Conservation (phyloP, 2,797 vertebrate genomes). For the Aldrovandia affinis region DNA sequence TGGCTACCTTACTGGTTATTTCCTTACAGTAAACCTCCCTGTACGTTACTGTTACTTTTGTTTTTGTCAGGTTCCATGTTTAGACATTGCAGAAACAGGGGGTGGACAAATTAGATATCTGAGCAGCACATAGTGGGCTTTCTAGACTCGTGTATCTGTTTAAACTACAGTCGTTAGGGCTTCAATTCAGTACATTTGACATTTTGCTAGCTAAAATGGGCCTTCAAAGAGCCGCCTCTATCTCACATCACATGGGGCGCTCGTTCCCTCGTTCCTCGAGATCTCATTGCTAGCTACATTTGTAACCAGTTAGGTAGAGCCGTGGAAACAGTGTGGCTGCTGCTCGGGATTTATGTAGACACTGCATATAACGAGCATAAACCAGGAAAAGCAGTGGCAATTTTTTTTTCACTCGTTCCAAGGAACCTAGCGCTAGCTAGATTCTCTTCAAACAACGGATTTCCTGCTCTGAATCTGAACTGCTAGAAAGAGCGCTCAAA, state of each 20-base stretch:
- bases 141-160: neutral
- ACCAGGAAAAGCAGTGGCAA: neutral
- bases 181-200: too few relatives aligned
- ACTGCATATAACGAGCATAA: neutral
- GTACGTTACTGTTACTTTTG: neutral
- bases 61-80: neutral
- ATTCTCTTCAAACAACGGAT: slow-evolving; percentile 6
- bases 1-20: too few relatives aligned
- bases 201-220: slow-evolving; percentile 18
- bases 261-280: slow-evolving; percentile 7
- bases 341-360: neutral
- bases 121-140: neutral
- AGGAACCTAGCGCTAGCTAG: neutral
- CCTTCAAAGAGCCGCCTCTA: slow-evolving; percentile 18
- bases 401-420: neutral
- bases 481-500: neutral
- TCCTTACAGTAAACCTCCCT: neutral
- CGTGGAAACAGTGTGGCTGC: neutral
- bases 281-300: neutral
- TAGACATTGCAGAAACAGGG: neutral
- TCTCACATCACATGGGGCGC: slow-evolving; percentile 27
- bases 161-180: neutral
- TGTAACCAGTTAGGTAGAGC: neutral
- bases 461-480: neutral
- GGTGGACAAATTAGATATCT: neutral